Evolutionary conservation across 2,797 vertebrate species (phyloP), one percentile per base, ranked within the genome.

Genomic region (Myripristis jacobus): DNA sequence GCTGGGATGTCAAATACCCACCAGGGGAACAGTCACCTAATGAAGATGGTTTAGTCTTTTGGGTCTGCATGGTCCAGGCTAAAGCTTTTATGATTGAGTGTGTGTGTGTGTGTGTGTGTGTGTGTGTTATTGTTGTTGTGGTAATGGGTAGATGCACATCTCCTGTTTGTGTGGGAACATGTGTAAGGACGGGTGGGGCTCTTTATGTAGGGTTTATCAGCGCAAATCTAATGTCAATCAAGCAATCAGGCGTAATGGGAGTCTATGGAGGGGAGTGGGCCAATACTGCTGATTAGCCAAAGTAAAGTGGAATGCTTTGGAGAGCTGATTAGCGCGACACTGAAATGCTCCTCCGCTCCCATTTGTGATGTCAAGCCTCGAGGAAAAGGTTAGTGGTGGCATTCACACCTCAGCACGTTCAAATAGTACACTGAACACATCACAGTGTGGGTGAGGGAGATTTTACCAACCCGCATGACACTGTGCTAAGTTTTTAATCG

Each of bases 11-110:
- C 56, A 73, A 82, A 86, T 66, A 61, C 74, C 58, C 46, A 3
- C 59, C 55, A 12, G 29, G 80, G 86, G 82, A 84, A 51, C 76
- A 79, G 79, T 79, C 70, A 52, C 52, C 74, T 87, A 85, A 89
- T 88, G 83, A 86, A 84, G 81, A 84, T 57, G 73, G 66, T 73
- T 80, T 76, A 59, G 79, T 86, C 81, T 57, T 78, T 50, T 55
- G 81, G 60, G 69, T 65, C 41, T 65, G 56, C 70, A 61, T 44
- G 55, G 57, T 67, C 53, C 60, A 48, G 61, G 54, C 50, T 34
- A 68, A 59, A 18, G 83, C 73, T 41, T 66, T 56, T 48, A 56
- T 55, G 75, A 60, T 57, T 71, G 12, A 18, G 25, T 52, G 43
- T 57, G 22, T 65, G 43, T 24, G 48, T 52, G n/a, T n/a, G n/a